Evolutionary conservation across 2,888 invertebrate species (phyloP), one percentile per base, ranked within the genome.

Genomic region (Harpalus rubripes): DNA sequence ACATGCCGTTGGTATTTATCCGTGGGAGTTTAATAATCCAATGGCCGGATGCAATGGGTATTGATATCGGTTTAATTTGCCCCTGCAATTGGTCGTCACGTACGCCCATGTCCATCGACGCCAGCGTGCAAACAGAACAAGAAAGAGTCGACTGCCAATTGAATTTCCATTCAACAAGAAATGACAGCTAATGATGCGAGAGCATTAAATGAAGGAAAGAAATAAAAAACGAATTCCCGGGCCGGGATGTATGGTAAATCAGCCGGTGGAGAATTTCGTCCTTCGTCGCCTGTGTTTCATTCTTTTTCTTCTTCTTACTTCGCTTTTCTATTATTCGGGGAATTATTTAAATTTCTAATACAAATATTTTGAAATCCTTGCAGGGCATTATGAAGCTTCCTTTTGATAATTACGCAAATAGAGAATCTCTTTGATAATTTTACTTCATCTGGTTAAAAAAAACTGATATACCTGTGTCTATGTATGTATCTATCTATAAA

Each of bases 121-220:
- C 16, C 41, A 52, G 15, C 76, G 16, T 16, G 39, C 61, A 76
- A 76, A 76, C 61, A 84, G 76, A 76, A 15, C 26, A 84, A 84
- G 84, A 84, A 84, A 63, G 63, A 22, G 18, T 32, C 63, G 63
- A 84, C 84, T 84, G 65, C 83, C 83, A 76, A 83, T 84, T 84
- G 84, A 84, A 78, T 84, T 84, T 84, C 80, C 80, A 85, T 85
- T 85, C 85, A 85, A 56, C 79, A 85, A 85, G 85, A 85, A 85
- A 85, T 85, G 85, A 85, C 85, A 85, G 80, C 79, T 85, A 85
- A 85, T 85, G 85, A 85, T 85, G 80, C 80, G 85, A 85, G 74
- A 85, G 80, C 72, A 85, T 85, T 85, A 85, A 85, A 85, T 79
- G 85, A 85, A 80, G 68, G 85, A 85, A 85, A 85, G 68, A 72